Base-by-base conservation (phyloP, 2,888 invertebrate genomes). In the Cataglyphis rosenhaueri region DNA sequence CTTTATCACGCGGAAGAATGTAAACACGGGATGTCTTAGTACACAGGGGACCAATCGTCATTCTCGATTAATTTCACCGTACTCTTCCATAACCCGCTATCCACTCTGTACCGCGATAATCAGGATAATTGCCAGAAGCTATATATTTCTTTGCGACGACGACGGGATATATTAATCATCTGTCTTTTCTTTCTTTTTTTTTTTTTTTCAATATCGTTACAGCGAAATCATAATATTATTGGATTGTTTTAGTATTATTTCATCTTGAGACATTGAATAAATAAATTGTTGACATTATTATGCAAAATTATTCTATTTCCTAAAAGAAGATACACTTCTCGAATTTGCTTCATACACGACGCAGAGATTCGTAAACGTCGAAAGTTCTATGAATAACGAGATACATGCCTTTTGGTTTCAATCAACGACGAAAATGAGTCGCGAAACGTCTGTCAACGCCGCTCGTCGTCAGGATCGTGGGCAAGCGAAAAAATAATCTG, bases 11-110 rank as follows among this genome's bases (percentile, higher is more conserved):
- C 73, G 79, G 38, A 66, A 70, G 83, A 84, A 85, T 82, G 85
- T 84, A 86, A 89, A 86, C 87, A 85, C 76, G 41, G 75, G 85
- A 86, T 79, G 74, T 79, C 73, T 62, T 10, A 29, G 82, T 79
- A 85, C 83, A 81, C 84, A 29, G 83, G 74, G 81, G 83, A 84
- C 82, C 84, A 81, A 87, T 85, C 76, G 48, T 73, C 73, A 21
- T 73, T 62, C 75, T 35, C 44, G 68, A 70, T 70, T 79, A 70
- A 84, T 82, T 85, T 83, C 65, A 85, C 78, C 35, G 52, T 74
- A 66, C 70, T 88, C 79, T 78, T 83, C 66, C 83, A 3, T n/a
- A 55, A 29, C n/a, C 55, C 25, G 25, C 25, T 57, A 10, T 78
- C 65, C 32, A 25, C 12, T 32, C n/a, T 18, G 21, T 10, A 12